Evolutionary conservation across 2,797 vertebrate genomes (phyloP).

Genomic region (Mormyrus hasselquistii): DNA sequence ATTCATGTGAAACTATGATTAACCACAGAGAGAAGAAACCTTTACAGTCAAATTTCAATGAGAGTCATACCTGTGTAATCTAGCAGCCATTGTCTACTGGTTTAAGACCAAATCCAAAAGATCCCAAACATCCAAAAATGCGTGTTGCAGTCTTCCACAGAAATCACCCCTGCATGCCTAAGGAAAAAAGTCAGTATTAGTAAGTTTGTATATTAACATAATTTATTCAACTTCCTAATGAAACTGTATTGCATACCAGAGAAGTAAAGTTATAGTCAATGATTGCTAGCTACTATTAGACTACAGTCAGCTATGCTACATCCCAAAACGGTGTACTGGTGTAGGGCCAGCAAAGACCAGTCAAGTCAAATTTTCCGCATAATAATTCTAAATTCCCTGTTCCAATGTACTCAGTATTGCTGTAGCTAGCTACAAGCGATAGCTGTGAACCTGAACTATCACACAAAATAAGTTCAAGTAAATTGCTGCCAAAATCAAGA

Average conservation of each 20-base stretch:
- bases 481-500: background rate
- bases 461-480: background rate
- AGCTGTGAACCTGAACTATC: background rate
- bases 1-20: background rate
- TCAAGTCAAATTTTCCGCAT: background rate
- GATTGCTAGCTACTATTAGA: background rate
- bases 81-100: background rate
- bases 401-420: background rate
- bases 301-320: background rate
- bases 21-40: background rate
- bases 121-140: background rate
- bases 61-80: slow-evolving; percentile 11
- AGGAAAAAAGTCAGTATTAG: background rate
- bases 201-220: background rate
- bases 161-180: background rate
- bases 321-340: background rate
- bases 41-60: background rate
- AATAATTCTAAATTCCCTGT: background rate
- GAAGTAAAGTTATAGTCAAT: background rate
- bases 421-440: background rate
- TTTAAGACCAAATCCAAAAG: background rate
- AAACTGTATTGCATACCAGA: background rate
- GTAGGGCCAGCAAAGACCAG: background rate
- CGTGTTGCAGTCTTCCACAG: background rate
- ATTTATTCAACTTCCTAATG: background rate